Evolutionary conservation across 1,140 invertebrate species (phyloP).

Genomic region (Idris sp.): DNA sequence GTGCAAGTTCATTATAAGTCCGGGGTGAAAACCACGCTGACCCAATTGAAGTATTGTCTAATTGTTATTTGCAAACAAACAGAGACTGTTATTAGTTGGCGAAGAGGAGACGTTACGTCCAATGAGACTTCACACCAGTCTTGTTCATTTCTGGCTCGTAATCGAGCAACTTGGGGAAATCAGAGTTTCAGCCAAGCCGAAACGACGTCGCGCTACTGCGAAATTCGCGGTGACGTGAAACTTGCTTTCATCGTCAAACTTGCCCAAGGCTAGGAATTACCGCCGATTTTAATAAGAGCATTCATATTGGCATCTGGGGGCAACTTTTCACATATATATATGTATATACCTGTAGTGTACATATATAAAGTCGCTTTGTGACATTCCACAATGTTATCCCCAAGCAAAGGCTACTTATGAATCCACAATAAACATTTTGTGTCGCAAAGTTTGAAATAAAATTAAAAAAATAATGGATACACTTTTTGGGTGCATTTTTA

Average conservation of each 20-base stretch:
- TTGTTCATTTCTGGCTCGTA: conserved; percentile 42
- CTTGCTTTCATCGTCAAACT: conserved; percentile 68
- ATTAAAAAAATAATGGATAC: too few relatives aligned
- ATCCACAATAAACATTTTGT: conserved; percentile 34
- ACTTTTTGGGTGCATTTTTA: too few relatives aligned
- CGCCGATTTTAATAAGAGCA: conserved; percentile 69
- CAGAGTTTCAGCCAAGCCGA: conserved; percentile 15
- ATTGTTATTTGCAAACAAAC: conserved; percentile 47
- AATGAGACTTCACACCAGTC: conserved; percentile 55
- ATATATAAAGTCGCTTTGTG: conserved; percentile 40
- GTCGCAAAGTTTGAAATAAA: too few relatives aligned
- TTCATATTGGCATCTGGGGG: conserved; percentile 64
- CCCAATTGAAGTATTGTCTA: conserved; percentile 26
- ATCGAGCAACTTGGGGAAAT: conserved; percentile 45
- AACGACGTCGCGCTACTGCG: conserved; percentile 29
- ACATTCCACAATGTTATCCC: conserved; percentile 38
- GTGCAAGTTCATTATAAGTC: conserved; percentile 15
- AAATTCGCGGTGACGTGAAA: conserved; percentile 56
- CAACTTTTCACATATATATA: conserved; percentile 42
- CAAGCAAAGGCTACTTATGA: conserved; percentile 44
- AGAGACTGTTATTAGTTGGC: conserved; percentile 42
- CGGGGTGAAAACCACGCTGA: conserved; percentile 18
- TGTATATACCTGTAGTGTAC: too few relatives aligned
- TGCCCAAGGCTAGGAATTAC: too few relatives aligned
- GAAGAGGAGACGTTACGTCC: too few relatives aligned